Evolutionary conservation across 2,797 vertebrate genomes (phyloP).

Genomic region (Tarsius wallacei): DNA sequence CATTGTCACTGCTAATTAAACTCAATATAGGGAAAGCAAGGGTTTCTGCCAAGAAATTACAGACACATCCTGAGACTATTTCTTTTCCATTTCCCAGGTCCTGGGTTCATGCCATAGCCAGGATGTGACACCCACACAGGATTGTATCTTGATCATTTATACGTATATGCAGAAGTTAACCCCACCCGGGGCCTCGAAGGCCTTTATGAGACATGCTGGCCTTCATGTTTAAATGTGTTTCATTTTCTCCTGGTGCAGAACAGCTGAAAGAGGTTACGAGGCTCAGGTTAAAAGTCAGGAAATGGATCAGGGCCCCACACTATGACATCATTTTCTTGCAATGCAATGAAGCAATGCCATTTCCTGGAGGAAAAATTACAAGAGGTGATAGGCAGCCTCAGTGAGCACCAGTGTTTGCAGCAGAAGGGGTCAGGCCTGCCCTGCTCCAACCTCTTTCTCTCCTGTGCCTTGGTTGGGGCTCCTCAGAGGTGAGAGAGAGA

Average conservation of each 20-base stretch:
- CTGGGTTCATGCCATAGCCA: slow-evolving; percentile 13
- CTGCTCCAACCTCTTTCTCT: neutral
- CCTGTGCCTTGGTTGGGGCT: neutral
- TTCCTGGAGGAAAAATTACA: slow-evolving; percentile 75
- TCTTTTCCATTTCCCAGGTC: slow-evolving; percentile 59
- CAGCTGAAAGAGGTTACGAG: slow-evolving; percentile 72
- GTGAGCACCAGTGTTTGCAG: neutral
- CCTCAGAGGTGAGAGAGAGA: neutral
- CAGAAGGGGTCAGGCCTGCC: neutral
- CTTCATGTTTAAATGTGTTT: slow-evolving; percentile 75
- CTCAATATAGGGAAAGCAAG: neutral
- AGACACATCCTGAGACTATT: slow-evolving; percentile 65
- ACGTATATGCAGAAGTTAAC: neutral
- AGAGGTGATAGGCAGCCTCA: neutral
- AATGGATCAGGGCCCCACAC: slow-evolving; percentile 67
- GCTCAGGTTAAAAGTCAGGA: slow-evolving; percentile 80
- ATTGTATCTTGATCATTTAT: slow-evolving; percentile 62
- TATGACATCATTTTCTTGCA: slow-evolving; percentile 84
- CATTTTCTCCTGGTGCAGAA: slow-evolving; percentile 75
- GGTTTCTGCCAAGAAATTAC: slow-evolving; percentile 69
- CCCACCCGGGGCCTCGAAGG: neutral
- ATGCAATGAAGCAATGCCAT: slow-evolving; percentile 80
- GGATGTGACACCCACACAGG: slow-evolving; percentile 72
- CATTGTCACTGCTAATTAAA: slow-evolving; percentile 70
- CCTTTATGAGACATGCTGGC: slow-evolving; percentile 44